Conservation (phyloP, 2,797 vertebrate genomes). For the Hafferia zeledoni region DNA sequence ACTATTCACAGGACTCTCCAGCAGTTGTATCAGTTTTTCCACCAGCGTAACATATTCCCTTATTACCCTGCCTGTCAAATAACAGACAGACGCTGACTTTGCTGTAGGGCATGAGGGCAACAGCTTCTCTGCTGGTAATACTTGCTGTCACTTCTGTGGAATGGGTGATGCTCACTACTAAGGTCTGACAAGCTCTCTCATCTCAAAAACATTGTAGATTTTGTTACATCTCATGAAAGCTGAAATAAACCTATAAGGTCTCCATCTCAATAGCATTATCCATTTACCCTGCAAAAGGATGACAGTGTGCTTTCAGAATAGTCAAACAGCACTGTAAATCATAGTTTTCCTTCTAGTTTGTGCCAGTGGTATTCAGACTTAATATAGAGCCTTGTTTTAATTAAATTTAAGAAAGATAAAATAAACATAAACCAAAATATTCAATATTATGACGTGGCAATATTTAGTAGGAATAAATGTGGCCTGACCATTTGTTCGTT, state of each 20-base stretch:
- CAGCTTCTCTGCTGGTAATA: conserved; percentile 58
- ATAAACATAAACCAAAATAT: neutral
- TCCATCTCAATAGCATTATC: neutral
- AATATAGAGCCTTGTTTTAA: neutral
- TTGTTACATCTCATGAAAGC: conserved; percentile 24
- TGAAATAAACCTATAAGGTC: conserved; percentile 6
- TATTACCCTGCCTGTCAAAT: conserved; percentile 70
- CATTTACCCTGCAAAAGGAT: neutral
- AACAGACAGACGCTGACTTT: conserved; percentile 56
- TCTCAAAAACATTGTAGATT: conserved; percentile 46
- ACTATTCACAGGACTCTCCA: neutral
- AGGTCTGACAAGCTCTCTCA: conserved; percentile 67
- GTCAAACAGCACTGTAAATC: neutral
- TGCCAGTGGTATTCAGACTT: neutral
- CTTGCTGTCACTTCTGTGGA: conserved; percentile 61
- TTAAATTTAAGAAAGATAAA: neutral
- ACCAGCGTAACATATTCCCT: conserved; percentile 19
- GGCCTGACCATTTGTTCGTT: neutral
- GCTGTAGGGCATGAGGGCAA: conserved; percentile 51
- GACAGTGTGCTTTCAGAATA: neutral
- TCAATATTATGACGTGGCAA: neutral
- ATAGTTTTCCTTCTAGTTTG: neutral
- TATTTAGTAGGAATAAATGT: neutral
- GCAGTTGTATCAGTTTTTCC: conserved; percentile 37
- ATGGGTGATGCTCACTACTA: conserved; percentile 54